These are phyloP conservation scores for Esox masquinongy DNA, from an alignment of 2,797 vertebrate species.

Conservation along the genomic window DNA sequence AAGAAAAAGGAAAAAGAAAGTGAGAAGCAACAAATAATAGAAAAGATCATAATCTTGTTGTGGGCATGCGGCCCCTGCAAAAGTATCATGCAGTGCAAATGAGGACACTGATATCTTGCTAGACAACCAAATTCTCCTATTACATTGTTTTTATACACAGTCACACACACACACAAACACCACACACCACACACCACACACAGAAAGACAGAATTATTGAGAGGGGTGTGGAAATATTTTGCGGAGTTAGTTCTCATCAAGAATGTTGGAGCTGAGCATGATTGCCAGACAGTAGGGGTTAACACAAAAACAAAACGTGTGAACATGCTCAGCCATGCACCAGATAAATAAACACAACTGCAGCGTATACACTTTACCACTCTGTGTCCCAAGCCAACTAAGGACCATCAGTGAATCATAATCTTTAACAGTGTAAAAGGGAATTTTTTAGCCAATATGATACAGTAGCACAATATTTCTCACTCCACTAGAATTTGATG, in stretches of 20 bases:
- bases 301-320: neutral
- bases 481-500: too few species aligned
- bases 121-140: slow-evolving; percentile 28
- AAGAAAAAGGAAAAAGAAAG: neutral
- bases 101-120: neutral
- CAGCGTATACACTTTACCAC: neutral
- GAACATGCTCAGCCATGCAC: neutral
- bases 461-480: too few species aligned
- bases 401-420: neutral
- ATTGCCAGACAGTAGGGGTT: neutral
- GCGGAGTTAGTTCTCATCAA: too few species aligned
- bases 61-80: neutral
- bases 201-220: too few species aligned
- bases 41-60: slow-evolving; percentile 3
- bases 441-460: neutral
- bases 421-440: neutral
- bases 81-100: neutral
- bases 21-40: neutral
- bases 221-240: too few species aligned
- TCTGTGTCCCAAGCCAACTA: neutral
- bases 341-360: neutral
- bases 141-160: neutral
- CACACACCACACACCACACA: neutral
- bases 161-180: slow-evolving; percentile 6
- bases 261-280: too few species aligned